Evolutionary conservation across 2,113 vertebrate species (phyloP).

Genomic region (Martes martes): DNA sequence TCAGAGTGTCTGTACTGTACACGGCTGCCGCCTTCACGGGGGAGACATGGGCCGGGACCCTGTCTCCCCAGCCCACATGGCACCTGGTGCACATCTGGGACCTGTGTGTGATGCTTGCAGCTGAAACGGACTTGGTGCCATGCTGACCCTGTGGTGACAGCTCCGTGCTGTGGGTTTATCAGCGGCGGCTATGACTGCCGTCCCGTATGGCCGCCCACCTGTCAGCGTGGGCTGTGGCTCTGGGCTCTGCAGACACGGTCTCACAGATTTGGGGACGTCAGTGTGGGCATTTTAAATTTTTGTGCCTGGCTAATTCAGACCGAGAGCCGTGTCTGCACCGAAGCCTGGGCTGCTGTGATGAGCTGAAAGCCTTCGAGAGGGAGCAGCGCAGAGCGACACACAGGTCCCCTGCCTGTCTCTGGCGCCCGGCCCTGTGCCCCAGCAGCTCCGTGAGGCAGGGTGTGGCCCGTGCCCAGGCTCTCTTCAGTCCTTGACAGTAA

Average conservation of each 20-base stretch:
- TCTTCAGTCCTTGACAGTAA: slow-evolving; percentile 20
- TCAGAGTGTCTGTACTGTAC: neutral
- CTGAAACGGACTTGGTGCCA: neutral
- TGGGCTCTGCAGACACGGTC: neutral
- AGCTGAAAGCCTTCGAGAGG: neutral
- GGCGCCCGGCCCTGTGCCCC: neutral
- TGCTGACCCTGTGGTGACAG: too few species aligned
- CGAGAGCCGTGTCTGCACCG: neutral
- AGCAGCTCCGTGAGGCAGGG: neutral
- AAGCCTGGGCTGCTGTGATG: neutral
- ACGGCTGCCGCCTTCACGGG: neutral
- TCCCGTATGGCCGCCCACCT: neutral
- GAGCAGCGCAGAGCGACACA: neutral
- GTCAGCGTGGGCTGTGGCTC: neutral
- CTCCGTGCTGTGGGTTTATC: neutral
- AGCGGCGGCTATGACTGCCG: neutral
- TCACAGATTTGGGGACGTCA: neutral
- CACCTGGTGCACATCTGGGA: too few species aligned
- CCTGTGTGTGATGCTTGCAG: too few species aligned
- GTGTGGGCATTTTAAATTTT: neutral
- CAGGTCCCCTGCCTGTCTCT: too few species aligned
- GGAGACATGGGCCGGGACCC: neutral
- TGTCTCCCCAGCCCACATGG: neutral
- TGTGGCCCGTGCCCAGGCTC: neutral
- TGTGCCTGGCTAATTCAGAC: neutral